Conservation (phyloP, 2,797 vertebrate genomes). For the Potorous gilbertii region DNA sequence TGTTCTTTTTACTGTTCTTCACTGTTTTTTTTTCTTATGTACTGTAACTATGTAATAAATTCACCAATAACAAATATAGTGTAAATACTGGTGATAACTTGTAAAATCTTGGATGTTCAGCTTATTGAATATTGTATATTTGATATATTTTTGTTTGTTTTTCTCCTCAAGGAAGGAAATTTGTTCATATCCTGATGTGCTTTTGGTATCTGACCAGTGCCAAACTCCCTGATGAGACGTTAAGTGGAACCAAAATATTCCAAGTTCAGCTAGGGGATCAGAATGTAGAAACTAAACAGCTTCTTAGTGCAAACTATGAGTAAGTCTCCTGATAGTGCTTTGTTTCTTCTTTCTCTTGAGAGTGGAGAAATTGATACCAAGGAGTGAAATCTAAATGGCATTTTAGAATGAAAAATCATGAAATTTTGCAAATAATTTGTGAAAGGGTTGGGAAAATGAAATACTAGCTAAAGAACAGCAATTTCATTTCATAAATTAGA, state of each 20-base stretch:
- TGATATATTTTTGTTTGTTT: conserved; percentile 73
- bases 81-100: background rate
- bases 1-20: background rate
- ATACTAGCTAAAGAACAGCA: conserved; percentile 24
- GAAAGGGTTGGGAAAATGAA: conserved; percentile 46
- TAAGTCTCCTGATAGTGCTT: conserved; percentile 82
- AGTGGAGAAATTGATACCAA: conserved; percentile 29
- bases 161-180: conserved; percentile 89
- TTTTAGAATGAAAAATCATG: conserved; percentile 43
- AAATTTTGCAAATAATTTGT: conserved; percentile 56
- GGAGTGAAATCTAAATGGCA: conserved; percentile 39
- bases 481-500: conserved; percentile 44
- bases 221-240: conserved; percentile 87
- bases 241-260: conserved; percentile 88
- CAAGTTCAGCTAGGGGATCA: conserved; percentile 87
- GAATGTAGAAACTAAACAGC: conserved; percentile 86
- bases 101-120: conserved; percentile 14
- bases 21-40: background rate
- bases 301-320: conserved; percentile 96
- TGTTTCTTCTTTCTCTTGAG: conserved; percentile 49
- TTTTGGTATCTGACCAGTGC: conserved; percentile 96
- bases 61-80: background rate
- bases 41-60: background rate
- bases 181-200: conserved; percentile 95
- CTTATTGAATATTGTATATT: conserved; percentile 44